A percentile compares a stretch with the other conserved stretches of the same genome.
Evolutionary conservation across 2,797 vertebrate genomes (phyloP).

Genomic region (Tamandua tetradactyla): DNA sequence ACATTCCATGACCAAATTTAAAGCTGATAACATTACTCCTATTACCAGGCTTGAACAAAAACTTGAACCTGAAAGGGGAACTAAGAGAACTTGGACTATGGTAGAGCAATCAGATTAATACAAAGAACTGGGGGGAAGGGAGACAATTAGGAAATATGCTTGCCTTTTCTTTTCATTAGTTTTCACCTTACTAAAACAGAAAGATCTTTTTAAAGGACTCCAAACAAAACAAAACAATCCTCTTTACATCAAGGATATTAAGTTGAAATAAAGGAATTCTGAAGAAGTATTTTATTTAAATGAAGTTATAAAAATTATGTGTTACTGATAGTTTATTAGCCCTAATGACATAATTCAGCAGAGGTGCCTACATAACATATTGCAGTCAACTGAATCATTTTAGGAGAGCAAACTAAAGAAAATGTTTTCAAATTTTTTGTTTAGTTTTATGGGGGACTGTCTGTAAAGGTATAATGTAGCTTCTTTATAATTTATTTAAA

Average conservation of each 20-base stretch:
- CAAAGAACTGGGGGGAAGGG: slow-evolving; percentile 25
- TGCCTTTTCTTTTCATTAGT: slow-evolving; percentile 67
- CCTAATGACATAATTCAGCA: slow-evolving; percentile 20
- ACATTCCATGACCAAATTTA: slow-evolving; percentile 92
- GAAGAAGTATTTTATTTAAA: slow-evolving; percentile 48
- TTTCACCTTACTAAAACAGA: slow-evolving; percentile 69
- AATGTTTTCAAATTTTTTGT: neutral
- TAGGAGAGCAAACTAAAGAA: slow-evolving; percentile 47
- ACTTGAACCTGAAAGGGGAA: slow-evolving; percentile 74
- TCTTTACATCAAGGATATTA: slow-evolving; percentile 40
- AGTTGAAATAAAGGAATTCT: slow-evolving; percentile 45
- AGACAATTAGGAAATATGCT: neutral
- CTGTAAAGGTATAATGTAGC: neutral
- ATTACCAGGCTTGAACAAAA: slow-evolving; percentile 83
- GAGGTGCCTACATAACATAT: neutral
- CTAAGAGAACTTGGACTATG: slow-evolving; percentile 49
- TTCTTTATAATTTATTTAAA: slow-evolving; percentile 41
- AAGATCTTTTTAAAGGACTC: slow-evolving; percentile 19
- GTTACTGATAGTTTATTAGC: slow-evolving; percentile 20
- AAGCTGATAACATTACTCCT: slow-evolving; percentile 85
- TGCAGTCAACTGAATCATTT: slow-evolving; percentile 53
- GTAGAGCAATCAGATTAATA: slow-evolving; percentile 38
- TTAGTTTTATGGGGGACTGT: slow-evolving; percentile 47
- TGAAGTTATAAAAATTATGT: slow-evolving; percentile 38
- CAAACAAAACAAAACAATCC: slow-evolving; percentile 25